Base-by-base conservation (phyloP, 2,888 invertebrate genomes). In the Coenonympha arcania region DNA sequence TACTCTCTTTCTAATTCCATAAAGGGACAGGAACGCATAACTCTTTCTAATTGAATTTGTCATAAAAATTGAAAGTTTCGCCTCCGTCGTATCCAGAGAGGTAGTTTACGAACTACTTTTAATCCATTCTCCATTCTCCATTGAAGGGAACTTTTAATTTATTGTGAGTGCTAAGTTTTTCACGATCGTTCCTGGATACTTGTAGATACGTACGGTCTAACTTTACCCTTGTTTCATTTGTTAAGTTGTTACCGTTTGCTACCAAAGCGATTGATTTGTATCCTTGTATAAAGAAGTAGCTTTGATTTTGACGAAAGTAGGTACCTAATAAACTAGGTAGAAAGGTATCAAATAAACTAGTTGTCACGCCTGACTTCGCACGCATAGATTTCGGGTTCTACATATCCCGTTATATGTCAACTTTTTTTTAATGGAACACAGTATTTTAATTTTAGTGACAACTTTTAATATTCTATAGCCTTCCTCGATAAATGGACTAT, bases 51-150 rank as follows among this genome's bases (percentile, higher is more conserved):
- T 82, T 83, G 75, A 81, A 77, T 84, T 83, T 80, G 79, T 85
- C 82, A 84, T 85, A 86, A 84, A 85, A 85, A 85, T 82, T 83
- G 77, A 79, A 85, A 85, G 80, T 84, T 83, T 76, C 72, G 68
- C 72, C 75, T 65, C 76, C 73, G n/a, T n/a, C n/a, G n/a, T n/a
- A 39, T 15, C 20, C 39, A 39, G 74, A 73, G 73, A 73, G 74
- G 71, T 73, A 79, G 74, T 80, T 75, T 64, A 66, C 73, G 60
- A 76, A 79, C 75, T 85, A 82, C 81, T 79, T 84, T 83, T 81
- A 86, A 84, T 84, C 83, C 81, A 82, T 82, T 84, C 81, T 76
- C 73, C 71, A 77, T 77, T 73, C 81, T 76, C 73, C 71, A 77
- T 77, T 73, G 78, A 71, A 81, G 71, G 78, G 74, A 81, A 80